Conservation (phyloP, 2,888 invertebrate species). For the Bhutanitis thaidina region DNA sequence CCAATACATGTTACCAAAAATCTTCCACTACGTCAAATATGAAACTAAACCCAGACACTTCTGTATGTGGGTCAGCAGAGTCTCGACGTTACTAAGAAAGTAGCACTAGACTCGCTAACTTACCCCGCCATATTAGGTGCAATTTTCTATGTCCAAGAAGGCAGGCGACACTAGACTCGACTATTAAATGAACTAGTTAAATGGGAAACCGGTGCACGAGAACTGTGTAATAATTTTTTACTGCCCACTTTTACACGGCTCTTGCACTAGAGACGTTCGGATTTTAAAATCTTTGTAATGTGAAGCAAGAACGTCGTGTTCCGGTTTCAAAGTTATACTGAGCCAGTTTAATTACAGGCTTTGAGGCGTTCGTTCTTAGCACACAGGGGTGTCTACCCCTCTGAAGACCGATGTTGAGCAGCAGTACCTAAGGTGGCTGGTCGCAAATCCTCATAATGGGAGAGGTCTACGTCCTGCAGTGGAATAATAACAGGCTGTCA, state of each 20-base stretch:
- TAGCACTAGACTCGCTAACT: background rate
- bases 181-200: slow-evolving; percentile 2
- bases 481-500: too few species aligned
- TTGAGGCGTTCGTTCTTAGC: too few species aligned
- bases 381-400: too few species aligned
- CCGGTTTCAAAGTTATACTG: too few species aligned
- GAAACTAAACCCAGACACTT: background rate
- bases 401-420: too few species aligned
- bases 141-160: background rate
- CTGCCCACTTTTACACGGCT: background rate
- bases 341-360: too few species aligned
- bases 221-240: background rate
- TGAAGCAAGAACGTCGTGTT: too few species aligned
- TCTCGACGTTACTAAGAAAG: slow-evolving; percentile 11
- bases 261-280: too few species aligned
- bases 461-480: too few species aligned
- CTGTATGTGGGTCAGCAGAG: slow-evolving; percentile 5
- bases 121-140: background rate
- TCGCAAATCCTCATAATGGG: too few species aligned
- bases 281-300: too few species aligned
- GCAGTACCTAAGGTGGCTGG: too few species aligned
- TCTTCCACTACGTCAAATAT: background rate
- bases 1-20: background rate
- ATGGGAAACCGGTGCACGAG: background rate
- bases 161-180: background rate